These are phyloP conservation scores for Heteropelma amictum DNA, from an alignment of 2,888 invertebrate genomes.

Conservation along the genomic window DNA sequence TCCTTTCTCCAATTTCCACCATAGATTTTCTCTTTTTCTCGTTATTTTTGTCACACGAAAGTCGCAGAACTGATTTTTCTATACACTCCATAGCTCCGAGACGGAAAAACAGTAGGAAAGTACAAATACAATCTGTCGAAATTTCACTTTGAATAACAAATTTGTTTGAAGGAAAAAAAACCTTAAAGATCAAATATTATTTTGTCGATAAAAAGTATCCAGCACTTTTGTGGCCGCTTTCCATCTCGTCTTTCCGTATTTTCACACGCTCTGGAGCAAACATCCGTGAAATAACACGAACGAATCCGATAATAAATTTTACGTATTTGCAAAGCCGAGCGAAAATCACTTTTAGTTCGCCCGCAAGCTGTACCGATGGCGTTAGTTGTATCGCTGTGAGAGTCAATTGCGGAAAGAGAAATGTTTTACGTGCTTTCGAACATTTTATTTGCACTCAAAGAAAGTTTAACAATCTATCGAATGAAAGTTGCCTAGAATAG, in stretches of 20 bases:
- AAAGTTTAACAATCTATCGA: neutral
- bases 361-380: too few species aligned
- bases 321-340: neutral
- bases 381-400: too few species aligned
- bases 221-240: too few species aligned
- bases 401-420: too few species aligned
- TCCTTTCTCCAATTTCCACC: too few species aligned
- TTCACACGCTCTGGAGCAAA: constrained; percentile 35
- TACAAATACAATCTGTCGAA: constrained; percentile 11
- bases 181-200: too few species aligned
- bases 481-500: neutral
- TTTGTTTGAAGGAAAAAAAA: neutral
- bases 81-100: neutral
- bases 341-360: neutral
- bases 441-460: neutral
- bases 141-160: constrained; percentile 3
- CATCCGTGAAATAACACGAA: constrained; percentile 39
- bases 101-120: constrained; percentile 1
- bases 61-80: neutral
- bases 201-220: too few species aligned
- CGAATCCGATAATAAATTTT: neutral
- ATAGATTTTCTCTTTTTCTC: too few species aligned
- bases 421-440: too few species aligned
- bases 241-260: constrained; percentile 6
- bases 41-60: neutral